Evolutionary conservation across 2,113 vertebrate genomes (phyloP).

Genomic region (Paraplagusia blochii): DNA sequence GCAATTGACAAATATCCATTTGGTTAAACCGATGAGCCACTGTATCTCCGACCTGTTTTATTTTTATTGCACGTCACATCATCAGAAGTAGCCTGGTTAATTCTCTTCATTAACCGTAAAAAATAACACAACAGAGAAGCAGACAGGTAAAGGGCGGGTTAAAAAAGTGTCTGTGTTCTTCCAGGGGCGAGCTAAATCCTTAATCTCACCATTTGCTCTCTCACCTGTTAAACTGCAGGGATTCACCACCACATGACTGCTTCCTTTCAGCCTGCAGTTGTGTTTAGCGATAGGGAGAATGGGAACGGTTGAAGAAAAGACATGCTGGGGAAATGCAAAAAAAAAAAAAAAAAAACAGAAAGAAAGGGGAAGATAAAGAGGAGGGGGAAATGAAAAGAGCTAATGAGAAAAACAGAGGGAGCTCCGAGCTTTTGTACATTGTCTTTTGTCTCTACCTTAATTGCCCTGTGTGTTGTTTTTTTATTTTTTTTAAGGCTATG

Average conservation of each 20-base stretch:
- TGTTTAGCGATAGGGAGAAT: constrained; percentile 14
- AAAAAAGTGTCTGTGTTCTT: constrained; percentile 6
- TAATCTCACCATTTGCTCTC: constrained; percentile 41
- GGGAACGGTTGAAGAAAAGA: constrained; percentile 4
- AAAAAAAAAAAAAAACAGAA: no score
- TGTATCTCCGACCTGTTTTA: no score
- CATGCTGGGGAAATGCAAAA: constrained; percentile 5
- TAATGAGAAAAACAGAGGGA: constrained; percentile 44
- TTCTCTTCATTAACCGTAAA: background rate
- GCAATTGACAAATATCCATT: no score
- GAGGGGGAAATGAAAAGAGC: constrained; percentile 18
- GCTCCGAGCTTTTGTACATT: constrained; percentile 45
- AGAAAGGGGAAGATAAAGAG: background rate
- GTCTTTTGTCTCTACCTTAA: constrained; percentile 37
- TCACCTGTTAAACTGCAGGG: constrained; percentile 46
- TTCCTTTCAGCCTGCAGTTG: constrained; percentile 30
- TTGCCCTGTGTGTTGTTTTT: constrained; percentile 4
- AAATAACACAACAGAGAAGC: background rate
- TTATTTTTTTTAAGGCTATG: constrained; percentile 11
- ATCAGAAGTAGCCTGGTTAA: no score
- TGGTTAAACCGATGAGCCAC: no score
- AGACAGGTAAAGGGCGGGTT: background rate
- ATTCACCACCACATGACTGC: constrained; percentile 36
- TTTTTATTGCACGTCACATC: no score
- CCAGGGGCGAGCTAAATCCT: constrained; percentile 35